Evolutionary conservation across 2,113 vertebrate genomes (phyloP).

Genomic region (Manacus vitellinus): DNA sequence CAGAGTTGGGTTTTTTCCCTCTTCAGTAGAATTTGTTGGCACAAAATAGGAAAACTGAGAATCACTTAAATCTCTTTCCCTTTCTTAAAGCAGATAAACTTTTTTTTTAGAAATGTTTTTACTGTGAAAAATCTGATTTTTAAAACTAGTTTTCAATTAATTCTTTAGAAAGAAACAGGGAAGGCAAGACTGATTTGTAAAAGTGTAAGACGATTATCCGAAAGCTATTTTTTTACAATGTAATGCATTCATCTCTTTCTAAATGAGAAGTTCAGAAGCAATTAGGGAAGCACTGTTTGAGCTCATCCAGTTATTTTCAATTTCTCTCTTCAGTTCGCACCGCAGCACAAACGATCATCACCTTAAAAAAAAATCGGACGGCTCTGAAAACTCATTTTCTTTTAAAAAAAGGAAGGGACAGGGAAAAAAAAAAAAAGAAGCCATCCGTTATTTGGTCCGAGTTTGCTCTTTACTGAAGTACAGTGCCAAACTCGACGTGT

Average conservation of each 20-base stretch:
- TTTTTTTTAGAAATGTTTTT: neutral
- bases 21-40: neutral
- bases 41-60: neutral
- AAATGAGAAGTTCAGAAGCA: conserved; percentile 39
- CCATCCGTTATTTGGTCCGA: neutral
- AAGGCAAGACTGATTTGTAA: neutral
- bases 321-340: conserved; percentile 41
- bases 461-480: neutral
- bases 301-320: conserved; percentile 35
- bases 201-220: neutral
- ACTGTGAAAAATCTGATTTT: neutral
- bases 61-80: neutral
- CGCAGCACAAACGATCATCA: neutral
- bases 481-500: conserved; percentile 12
- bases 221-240: neutral
- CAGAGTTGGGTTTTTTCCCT: neutral
- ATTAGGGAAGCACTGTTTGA: conserved; percentile 34
- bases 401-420: neutral
- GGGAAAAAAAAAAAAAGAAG: neutral
- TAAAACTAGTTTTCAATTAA: neutral
- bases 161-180: neutral
- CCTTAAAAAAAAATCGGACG: neutral
- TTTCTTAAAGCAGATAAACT: neutral
- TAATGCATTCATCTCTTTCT: neutral
- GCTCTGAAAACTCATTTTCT: neutral